phyloP scores from a whole-genome alignment of 2,888 invertebrate genomes.

The Marronus borbonicus region DNA sequence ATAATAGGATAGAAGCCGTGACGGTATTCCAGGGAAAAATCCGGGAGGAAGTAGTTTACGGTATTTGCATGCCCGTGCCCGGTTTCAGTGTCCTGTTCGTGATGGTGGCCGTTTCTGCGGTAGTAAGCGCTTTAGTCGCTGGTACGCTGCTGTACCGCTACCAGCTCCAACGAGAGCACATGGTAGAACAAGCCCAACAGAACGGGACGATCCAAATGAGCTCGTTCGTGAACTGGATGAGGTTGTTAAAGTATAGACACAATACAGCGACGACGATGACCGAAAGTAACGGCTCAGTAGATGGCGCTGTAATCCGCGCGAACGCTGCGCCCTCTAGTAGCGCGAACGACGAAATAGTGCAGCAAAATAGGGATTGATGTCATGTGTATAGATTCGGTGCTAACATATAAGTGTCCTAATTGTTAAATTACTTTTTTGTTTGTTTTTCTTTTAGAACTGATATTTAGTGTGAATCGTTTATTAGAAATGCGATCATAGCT shows the following conservation, averaged over 20 bases:
- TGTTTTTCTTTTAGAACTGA: background rate
- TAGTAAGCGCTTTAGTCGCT: slow-evolving; percentile 89
- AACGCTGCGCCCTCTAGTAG: slow-evolving; percentile 54
- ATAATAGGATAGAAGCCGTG: slow-evolving; percentile 84
- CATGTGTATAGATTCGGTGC: slow-evolving; percentile 18
- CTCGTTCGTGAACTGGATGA: slow-evolving; percentile 84
- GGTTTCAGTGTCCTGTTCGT: slow-evolving; percentile 92
- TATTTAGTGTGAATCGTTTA: slow-evolving; percentile 7
- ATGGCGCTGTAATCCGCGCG: slow-evolving; percentile 55
- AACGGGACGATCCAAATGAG: slow-evolving; percentile 75
- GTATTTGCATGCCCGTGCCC: slow-evolving; percentile 91
- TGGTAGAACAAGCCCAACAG: slow-evolving; percentile 69
- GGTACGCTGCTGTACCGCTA: slow-evolving; percentile 85
- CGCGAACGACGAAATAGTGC: slow-evolving; percentile 57
- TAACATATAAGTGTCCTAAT: background rate
- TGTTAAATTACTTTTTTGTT: background rate
- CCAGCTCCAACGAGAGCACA: slow-evolving; percentile 82
- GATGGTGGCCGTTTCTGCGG: slow-evolving; percentile 88
- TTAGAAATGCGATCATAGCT: background rate
- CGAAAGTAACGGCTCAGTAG: slow-evolving; percentile 58
- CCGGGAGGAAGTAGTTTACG: slow-evolving; percentile 91
- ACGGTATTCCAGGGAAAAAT: slow-evolving; percentile 92
- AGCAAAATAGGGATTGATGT: slow-evolving; percentile 49
- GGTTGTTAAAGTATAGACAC: slow-evolving; percentile 72
- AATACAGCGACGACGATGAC: slow-evolving; percentile 54